Evolutionary conservation across 1,140 invertebrate genomes (phyloP), one percentile per base, ranked within the genome.

Genomic region (Drosophila subobscura): DNA sequence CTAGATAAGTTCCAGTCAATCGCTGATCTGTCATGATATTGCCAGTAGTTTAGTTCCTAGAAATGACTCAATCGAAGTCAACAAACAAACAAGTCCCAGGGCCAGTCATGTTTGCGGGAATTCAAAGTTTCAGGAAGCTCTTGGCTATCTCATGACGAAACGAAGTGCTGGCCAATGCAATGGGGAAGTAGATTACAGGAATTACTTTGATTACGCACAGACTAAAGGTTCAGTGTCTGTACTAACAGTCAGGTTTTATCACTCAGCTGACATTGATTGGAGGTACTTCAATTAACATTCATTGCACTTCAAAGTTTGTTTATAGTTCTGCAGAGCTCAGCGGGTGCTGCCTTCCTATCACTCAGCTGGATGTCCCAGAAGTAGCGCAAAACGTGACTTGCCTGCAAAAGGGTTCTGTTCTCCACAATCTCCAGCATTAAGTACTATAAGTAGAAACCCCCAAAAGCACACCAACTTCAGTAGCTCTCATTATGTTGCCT

Each of bases 31-130:
- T 52, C 53, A 27, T 46, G 5, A 59, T n/a, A 41, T 7, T 7
- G 10, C 33, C 33, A 37, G 3, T 37, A 37, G 5, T 27, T 14
- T 7, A n/a, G 10, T 71, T 68, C 27, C 0, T 0, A 41, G 49
- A 68, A 68, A 25, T 71, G 67, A 65, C n/a, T 65, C 45, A 65
- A 29, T 16, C 3, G 4, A n/a, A 71, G 42, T 8, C 42, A 51
- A 52, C 14, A 71, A 71, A 71, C 53, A 71, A 52, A 40, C 37
- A 29, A 71, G 12, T 33, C 44, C 44, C 45, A 49, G 22, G 22
- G 7, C 10, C 10, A 42, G 20, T 54, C 25, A 44, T 56, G 27
- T 71, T 59, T 29, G 41, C 22, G 58, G 46, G 46, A 67, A 67
- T 40, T 40, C 33, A 12, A 10, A 20, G 25, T 52, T 55, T 68